Base-by-base conservation (phyloP, 2,888 invertebrate species). In the Palloptera scutellata region DNA sequence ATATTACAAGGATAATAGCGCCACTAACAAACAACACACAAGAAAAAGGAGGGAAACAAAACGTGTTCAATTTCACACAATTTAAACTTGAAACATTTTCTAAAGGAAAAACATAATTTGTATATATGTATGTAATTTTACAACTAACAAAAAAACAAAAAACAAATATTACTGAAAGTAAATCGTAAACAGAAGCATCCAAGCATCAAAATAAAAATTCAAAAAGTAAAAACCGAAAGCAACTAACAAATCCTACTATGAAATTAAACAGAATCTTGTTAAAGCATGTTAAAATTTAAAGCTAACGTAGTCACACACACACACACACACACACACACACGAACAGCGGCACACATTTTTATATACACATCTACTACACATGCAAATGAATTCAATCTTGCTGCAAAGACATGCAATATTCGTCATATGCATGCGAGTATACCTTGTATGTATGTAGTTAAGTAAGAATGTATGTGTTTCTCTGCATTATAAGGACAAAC, bases 371-470 rank as follows among this genome's bases (percentile, higher is more conserved):
- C 13, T 19, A 41, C 43, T 17, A 17, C 55, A 74, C 67, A 72
- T 64, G 71, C 61, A 72, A 71, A 70, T 76, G 74, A 75, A 79
- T 78, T 75, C 77, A 71, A 2, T 30, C 6, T 30, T 30, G 30
- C 6, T 30, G 30, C 30, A 2, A 30, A 30, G 30, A 30, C 30
- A 30, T 30, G 6, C 30, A 30, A 30, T 30, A 30, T 30, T 30
- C 30, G 2, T 30, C 30, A 30, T 30, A 30, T 30, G 30, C 30
- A 30, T 30, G 2, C 6, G 30, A 2, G 30, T 30, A 30, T 4
- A 30, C n/a, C n/a, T n/a, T n/a, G n/a, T n/a, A n/a, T n/a, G n/a
- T n/a, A n/a, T n/a, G n/a, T n/a, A n/a, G n/a, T n/a, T n/a, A n/a
- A n/a, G n/a, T n/a, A n/a, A n/a, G n/a, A n/a, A n/a, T n/a, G n/a